These are phyloP conservation scores for Leptinotarsa haldemani DNA, from an alignment of 2,888 invertebrate species.

Conservation along the genomic window DNA sequence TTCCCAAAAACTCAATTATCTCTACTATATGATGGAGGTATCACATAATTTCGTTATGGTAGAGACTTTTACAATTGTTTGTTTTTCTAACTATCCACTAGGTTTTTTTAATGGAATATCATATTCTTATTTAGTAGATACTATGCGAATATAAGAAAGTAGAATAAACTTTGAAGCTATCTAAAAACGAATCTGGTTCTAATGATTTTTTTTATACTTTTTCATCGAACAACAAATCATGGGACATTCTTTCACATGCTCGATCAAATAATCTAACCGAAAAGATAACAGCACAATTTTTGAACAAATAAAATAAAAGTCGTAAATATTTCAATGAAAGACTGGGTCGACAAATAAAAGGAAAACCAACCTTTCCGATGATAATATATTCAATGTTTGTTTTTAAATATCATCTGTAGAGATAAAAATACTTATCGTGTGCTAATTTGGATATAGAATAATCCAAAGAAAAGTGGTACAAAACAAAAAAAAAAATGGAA, in stretches of 20 bases:
- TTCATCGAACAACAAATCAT: not conserved
- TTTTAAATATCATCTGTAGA: slow-evolving; percentile 1
- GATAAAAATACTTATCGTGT: slow-evolving; percentile 16
- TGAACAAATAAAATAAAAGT: slow-evolving; percentile 21
- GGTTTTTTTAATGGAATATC: too few species aligned
- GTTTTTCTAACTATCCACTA: too few species aligned
- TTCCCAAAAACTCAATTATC: too few species aligned
- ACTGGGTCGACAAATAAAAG: slow-evolving; percentile 34
- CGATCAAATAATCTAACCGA: not conserved
- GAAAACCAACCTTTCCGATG: slow-evolving; percentile 33
- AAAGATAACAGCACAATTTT: slow-evolving; percentile 13
- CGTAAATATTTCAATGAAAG: slow-evolving; percentile 13
- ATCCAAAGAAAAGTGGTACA: not conserved
- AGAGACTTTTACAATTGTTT: too few species aligned
- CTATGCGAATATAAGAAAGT: too few species aligned
- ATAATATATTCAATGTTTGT: slow-evolving; percentile 43
- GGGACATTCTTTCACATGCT: slow-evolving; percentile 2
- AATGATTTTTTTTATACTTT: too few species aligned
- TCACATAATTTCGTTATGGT: too few species aligned
- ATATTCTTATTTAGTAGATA: too few species aligned
- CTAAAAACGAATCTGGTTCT: too few species aligned
- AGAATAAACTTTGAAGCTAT: too few species aligned
- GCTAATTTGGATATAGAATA: slow-evolving; percentile 3
- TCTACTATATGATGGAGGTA: too few species aligned
- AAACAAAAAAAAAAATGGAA: too few species aligned